Base-by-base conservation (phyloP, 2,888 invertebrate genomes). In the Harpalus rubripes region DNA sequence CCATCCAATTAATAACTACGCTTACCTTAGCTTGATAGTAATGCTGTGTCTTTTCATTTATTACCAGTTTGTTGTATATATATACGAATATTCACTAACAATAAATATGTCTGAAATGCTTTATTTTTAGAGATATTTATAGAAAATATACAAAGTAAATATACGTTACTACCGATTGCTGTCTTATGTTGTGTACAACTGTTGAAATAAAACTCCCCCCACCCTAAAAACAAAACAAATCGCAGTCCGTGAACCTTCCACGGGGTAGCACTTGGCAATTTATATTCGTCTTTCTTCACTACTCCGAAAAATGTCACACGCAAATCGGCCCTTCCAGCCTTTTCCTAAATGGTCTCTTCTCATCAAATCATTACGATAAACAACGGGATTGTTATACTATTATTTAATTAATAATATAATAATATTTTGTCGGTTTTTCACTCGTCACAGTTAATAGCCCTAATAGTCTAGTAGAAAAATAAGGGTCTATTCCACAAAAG, bases 241-340 rank as follows among this genome's bases (percentile, higher is more conserved):
- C 32, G 6, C 32, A 32, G 32, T 32, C 32, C 32, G 32, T 32
- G 82, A 82, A 72, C 65, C 82, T 52, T 58, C 58, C 68, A 65
- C 82, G 52, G 68, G 72, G 52, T 82, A 68, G 82, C 58, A 82
- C 82, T 72, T 32, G 41, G 72, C 44, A 68, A 68, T 68, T 68
- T 65, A 72, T 68, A 18, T 58, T 82, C 72, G 58, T 82, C 39
- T 82, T 82, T 82, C 72, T 52, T 72, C 82, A 82, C 72, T 82
- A 82, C 68, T 52, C 65, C 18, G 2, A 74, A 74, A 74, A 74
- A 16, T 15, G 16, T 18, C 72, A 12, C 41, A 68, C 41, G 72
- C 41, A 18, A 74, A 74, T 44, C 26, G 5, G 4, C 63, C 63
- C 59, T 59, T 16, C 7, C 59, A 59, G 10, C 7, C 15, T 32